These are phyloP conservation scores for Chamaetylas fuelleborni DNA, from an alignment of 2,113 vertebrate species.

Conservation along the genomic window DNA sequence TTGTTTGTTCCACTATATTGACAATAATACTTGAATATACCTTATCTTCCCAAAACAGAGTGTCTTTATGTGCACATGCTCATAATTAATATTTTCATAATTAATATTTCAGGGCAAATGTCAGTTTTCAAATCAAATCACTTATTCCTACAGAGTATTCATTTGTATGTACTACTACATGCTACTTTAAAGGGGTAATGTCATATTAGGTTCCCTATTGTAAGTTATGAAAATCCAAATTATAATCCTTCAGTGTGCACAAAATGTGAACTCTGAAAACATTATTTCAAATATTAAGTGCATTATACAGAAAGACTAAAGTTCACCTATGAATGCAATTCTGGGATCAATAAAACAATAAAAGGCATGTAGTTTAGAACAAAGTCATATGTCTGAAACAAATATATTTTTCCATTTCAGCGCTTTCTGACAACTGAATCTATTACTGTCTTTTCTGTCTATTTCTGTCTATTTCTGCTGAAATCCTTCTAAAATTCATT, in stretches of 20 bases:
- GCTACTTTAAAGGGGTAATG: not conserved
- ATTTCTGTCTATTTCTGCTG: not conserved
- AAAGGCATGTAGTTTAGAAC: not conserved
- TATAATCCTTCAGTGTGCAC: not conserved
- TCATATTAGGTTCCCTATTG: not conserved
- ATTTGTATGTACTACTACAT: not conserved
- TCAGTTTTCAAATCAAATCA: not conserved
- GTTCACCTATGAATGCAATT: not conserved
- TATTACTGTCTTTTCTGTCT: not conserved
- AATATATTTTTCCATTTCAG: not conserved
- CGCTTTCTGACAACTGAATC: not conserved
- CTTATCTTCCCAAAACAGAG: not conserved
- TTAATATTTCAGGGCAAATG: conserved; percentile 2
- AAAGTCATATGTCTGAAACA: not conserved
- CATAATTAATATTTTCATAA: not conserved
- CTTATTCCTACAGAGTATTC: not conserved
- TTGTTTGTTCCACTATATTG: not conserved
- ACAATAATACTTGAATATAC: not conserved
- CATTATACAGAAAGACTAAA: not conserved
- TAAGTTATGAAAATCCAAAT: not conserved
- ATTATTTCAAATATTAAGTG: not conserved
- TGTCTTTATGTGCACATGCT: not conserved
- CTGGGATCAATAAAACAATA: not conserved
- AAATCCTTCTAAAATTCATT: not conserved
- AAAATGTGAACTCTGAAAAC: not conserved